phyloP scores from a whole-genome alignment of 2,888 invertebrate genomes.

The Pandemis cinnamomeana region DNA sequence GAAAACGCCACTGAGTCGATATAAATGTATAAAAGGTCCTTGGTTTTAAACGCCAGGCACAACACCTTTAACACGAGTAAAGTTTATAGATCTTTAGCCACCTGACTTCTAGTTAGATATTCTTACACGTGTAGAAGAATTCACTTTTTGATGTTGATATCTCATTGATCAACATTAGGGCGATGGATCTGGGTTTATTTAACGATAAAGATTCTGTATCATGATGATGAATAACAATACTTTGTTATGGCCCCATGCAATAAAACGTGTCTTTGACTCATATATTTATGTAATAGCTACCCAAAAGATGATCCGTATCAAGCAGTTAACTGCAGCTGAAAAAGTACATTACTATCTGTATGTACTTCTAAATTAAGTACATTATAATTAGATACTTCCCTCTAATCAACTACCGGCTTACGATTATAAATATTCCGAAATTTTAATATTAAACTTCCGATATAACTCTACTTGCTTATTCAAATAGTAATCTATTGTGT shows the following conservation, averaged over 20 bases:
- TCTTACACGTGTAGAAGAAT: neutral
- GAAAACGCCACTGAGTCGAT: slow-evolving; percentile 7
- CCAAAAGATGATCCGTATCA: slow-evolving; percentile 56
- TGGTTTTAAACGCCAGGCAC: neutral
- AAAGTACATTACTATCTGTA: slow-evolving; percentile 51
- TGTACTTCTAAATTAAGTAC: slow-evolving; percentile 70
- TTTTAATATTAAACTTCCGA: slow-evolving; percentile 63
- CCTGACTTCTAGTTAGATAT: neutral
- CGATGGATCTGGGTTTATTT: neutral
- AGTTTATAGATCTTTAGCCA: neutral
- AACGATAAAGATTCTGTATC: neutral
- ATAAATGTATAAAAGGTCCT: slow-evolving; percentile 29
- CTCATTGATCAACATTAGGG: slow-evolving; percentile 2
- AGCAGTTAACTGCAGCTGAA: slow-evolving; percentile 63
- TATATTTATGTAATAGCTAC: slow-evolving; percentile 46
- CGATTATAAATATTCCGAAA: slow-evolving; percentile 55
- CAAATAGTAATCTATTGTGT: slow-evolving; percentile 62
- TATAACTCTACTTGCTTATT: slow-evolving; percentile 72
- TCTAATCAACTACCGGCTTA: slow-evolving; percentile 67
- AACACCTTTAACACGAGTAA: neutral
- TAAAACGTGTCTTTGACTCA: slow-evolving; percentile 60
- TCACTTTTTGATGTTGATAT: neutral
- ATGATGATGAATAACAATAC: slow-evolving; percentile 5
- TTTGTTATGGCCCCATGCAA: slow-evolving; percentile 76
- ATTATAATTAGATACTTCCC: slow-evolving; percentile 60